Base-by-base conservation (phyloP, 2,113 vertebrate genomes). In the Pseudopodoces humilis region DNA sequence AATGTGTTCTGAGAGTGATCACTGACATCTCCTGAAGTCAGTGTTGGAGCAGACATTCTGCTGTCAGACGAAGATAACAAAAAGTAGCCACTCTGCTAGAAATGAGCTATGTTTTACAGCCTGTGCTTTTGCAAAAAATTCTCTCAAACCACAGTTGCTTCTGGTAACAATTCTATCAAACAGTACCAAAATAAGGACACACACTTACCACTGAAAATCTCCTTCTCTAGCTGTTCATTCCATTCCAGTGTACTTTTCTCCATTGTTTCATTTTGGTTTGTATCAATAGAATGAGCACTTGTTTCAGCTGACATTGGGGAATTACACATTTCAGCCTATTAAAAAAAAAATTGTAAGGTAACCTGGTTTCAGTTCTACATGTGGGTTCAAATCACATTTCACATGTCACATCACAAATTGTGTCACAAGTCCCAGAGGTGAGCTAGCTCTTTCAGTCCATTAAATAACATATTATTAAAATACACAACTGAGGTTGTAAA, bases 201-300 rank as follows among this genome's bases (percentile, higher is more conserved):
- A 65, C 21, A 90, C 97, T 97, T 95, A 98, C 98, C 98, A 95
- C 91, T 97, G 89, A 98, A 97, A 88, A 97, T 82, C 70, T 98
- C 98, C 17, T 96, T 97, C 79, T 98, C 98, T 15, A 98, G 88
- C 82, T 97, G 69, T 10, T 97, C 80, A 25, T 97, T 97, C 97
- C 97, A 97, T 2, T 90, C 97, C 65, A 97, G 52, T 11, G 46
- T 49, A 44, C 62, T 96, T 39, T 96, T 97, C 47, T 97, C 97
- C 90, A 94, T 88, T 79, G 94, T 95, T 87, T 83, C 71, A 72
- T 86, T 86, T 76, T 94, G 93, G 44, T 84, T 93, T 56, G 91
- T 83, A 72, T 96, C 95, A 75, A 96, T 97, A 15, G 64, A 67
- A 39, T 63, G 88, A 75, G 53, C 25, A 4, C 47, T 92, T 50